Evolutionary conservation across 2,113 vertebrate genomes (phyloP).

Genomic region (Gobiocypris rarus): DNA sequence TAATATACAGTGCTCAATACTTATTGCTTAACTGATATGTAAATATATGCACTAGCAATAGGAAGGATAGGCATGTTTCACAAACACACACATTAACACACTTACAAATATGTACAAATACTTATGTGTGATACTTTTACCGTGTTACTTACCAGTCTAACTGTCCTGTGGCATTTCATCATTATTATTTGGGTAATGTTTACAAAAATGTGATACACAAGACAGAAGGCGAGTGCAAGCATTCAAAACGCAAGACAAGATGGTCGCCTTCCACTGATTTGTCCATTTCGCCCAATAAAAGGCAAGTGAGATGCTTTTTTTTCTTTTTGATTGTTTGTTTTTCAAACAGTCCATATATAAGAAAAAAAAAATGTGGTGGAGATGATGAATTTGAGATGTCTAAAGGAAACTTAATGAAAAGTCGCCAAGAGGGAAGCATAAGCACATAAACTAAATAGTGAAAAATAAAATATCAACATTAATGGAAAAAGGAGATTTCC

Average conservation of each 20-base stretch:
- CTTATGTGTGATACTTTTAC: constrained; percentile 58
- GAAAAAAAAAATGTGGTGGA: constrained; percentile 42
- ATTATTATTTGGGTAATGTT: constrained; percentile 74
- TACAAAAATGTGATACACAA: constrained; percentile 70
- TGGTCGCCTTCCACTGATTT: constrained; percentile 71
- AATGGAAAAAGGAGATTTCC: constrained; percentile 21
- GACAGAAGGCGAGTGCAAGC: constrained; percentile 69
- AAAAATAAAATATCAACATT: constrained; percentile 26
- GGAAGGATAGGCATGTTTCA: constrained; percentile 33
- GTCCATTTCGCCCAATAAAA: constrained; percentile 65
- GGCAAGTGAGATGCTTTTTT: constrained; percentile 27
- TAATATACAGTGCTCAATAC: background rate
- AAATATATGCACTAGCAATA: background rate
- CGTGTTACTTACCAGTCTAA: constrained; percentile 79
- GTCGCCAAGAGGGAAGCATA: background rate
- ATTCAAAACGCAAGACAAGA: constrained; percentile 62
- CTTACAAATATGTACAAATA: constrained; percentile 40
- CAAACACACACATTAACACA: constrained; percentile 45
- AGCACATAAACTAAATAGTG: background rate
- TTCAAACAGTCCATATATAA: constrained; percentile 38
- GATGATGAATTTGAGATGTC: constrained; percentile 7
- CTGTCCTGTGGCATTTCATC: constrained; percentile 77
- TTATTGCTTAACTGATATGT: background rate
- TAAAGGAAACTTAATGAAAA: too few relatives aligned
- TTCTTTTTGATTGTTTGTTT: background rate